These are phyloP conservation scores for Drosophila pseudotalamancana DNA, from an alignment of 2,888 invertebrate species.

Conservation along the genomic window DNA sequence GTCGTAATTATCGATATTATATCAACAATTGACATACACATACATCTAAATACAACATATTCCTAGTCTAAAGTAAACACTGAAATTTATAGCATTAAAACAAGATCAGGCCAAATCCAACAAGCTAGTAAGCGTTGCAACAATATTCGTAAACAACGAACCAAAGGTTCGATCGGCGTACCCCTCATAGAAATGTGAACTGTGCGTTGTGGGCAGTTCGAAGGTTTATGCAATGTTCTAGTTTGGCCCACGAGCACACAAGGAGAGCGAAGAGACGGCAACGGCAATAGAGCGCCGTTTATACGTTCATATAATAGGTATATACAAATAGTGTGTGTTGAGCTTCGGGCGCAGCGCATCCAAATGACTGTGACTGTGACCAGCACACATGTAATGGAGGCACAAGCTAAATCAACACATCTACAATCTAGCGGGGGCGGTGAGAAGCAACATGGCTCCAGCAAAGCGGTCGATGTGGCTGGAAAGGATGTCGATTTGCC, in stretches of 20 bases:
- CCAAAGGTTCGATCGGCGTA: slow-evolving; percentile 13
- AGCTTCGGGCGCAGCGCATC: slow-evolving; percentile 43
- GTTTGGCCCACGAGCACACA: slow-evolving; percentile 49
- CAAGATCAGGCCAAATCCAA: slow-evolving; percentile 18
- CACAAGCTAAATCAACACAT: slow-evolving; percentile 80
- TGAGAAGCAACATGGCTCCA: slow-evolving; percentile 52
- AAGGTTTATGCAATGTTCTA: slow-evolving; percentile 73
- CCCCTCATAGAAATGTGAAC: slow-evolving; percentile 58
- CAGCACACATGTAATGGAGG: slow-evolving; percentile 81
- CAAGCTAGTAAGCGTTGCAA: slow-evolving; percentile 24
- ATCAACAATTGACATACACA: slow-evolving; percentile 59
- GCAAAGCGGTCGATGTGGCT: slow-evolving; percentile 38
- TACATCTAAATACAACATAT: slow-evolving; percentile 42
- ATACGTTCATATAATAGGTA: slow-evolving; percentile 36
- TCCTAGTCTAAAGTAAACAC: slow-evolving; percentile 60
- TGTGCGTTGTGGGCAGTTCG: slow-evolving; percentile 48
- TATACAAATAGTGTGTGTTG: slow-evolving; percentile 47
- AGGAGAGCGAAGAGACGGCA: slow-evolving; percentile 41
- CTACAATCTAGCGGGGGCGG: slow-evolving; percentile 49
- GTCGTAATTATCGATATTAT: slow-evolving; percentile 49
- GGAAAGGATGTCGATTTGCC: slow-evolving; percentile 37
- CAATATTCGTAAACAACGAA: slow-evolving; percentile 18
- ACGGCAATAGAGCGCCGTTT: slow-evolving; percentile 35
- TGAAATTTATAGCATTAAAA: slow-evolving; percentile 49
- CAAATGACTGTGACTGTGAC: slow-evolving; percentile 82